Base-by-base conservation (phyloP, 2,888 invertebrate genomes). In the Nycteola revayana region DNA sequence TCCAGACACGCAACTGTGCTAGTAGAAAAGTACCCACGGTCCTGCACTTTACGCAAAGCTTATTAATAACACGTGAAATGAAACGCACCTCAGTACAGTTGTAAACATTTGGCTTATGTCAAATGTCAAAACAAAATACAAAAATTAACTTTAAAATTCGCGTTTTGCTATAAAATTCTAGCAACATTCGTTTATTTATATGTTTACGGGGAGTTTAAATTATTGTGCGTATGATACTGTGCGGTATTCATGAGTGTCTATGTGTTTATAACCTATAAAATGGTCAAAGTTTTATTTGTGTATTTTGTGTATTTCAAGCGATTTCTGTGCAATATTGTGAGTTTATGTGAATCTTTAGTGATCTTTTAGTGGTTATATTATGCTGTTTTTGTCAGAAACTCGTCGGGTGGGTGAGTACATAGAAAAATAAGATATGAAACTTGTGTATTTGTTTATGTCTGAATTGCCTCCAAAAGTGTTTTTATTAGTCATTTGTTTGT, bases 81-180 rank as follows among this genome's bases (percentile, higher is more conserved):
- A 6, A 9, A n/a, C 10, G 25, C 25, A 9, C 8, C 25, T 9
- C 10, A n/a, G 14, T 14, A 14, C 14, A 14, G 42, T 62, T 62
- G 62, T 65, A 65, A 65, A 65, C 65, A 65, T 57, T 56, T 50
- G 43, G 31, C 18, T 38, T 22, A 31, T 52, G 58, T 57, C 57
- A 54, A 45, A 60, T 38, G 64, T 64, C 65, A 64, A 60, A 62
- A 53, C 52, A 47, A 35, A 32, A 29, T 24, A 36, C 25, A 29
- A 33, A 21, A 21, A 5, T 7, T n/a, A 6, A 3, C n/a, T 21
- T 2, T n/a, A 21, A 21, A 21, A 21, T 21, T 5, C 21, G 21
- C 7, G 21, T 21, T 21, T 21, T 21, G 3, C 7, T 21, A 2
- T 21, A n/a, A n/a, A 21, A 21, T 5, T 21, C 7, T n/a, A 2